These are phyloP conservation scores for Baryphthengus martii DNA, from an alignment of 2,113 vertebrate species.

Conservation along the genomic window DNA sequence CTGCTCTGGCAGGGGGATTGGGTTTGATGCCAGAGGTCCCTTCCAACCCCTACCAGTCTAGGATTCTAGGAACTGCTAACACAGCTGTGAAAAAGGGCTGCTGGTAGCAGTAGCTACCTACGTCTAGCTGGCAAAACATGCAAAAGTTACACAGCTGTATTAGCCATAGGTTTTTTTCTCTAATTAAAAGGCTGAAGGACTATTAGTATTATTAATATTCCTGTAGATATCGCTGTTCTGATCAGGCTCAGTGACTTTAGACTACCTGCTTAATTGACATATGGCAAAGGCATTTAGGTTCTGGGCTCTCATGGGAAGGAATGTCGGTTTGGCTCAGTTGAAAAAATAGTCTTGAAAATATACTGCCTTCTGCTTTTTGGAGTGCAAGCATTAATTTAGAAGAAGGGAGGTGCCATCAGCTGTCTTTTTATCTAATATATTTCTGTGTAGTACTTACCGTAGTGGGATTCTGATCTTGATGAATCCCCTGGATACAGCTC, in stretches of 20 bases:
- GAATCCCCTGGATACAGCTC: neutral
- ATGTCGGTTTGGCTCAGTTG: neutral
- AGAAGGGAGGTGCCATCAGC: neutral
- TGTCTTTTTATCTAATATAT: neutral
- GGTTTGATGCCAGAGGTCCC: too few relatives aligned
- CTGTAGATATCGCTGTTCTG: neutral
- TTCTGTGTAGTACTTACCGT: neutral
- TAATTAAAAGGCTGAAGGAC: neutral
- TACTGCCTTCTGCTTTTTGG: neutral
- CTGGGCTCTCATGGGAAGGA: neutral
- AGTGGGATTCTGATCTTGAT: neutral
- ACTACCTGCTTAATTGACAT: neutral
- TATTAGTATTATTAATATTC: neutral
- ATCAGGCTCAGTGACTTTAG: neutral
- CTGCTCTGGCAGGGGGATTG: too few relatives aligned
- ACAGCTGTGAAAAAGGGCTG: neutral
- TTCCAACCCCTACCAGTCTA: too few relatives aligned
- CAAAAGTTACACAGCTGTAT: neutral
- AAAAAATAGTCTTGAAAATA: neutral
- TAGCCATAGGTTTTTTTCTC: neutral
- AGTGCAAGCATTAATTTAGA: neutral
- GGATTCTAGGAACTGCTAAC: too few relatives aligned
- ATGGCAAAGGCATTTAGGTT: neutral
- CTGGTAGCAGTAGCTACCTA: neutral
- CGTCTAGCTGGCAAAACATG: neutral